A percentile compares a stretch with the other conserved stretches of the same genome.
Conservation (phyloP, 2,113 vertebrate genomes). For the Mungos mungo region DNA sequence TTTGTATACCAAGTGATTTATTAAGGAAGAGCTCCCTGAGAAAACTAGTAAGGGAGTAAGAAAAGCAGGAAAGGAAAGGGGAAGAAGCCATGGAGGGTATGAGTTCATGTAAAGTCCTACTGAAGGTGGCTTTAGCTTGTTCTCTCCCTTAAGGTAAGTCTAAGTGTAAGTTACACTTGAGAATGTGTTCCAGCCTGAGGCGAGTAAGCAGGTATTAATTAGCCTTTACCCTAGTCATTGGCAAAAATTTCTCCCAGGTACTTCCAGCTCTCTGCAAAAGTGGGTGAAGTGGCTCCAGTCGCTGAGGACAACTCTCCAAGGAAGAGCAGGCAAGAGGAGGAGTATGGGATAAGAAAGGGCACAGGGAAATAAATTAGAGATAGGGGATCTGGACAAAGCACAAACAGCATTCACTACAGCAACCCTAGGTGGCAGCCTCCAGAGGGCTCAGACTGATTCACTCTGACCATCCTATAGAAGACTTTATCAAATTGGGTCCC, state of each 20-base stretch:
- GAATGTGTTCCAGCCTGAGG: neutral
- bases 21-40: neutral
- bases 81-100: neutral
- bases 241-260: neutral
- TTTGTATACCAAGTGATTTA: neutral
- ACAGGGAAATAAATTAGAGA: neutral
- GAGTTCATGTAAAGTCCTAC: neutral
- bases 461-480: neutral
- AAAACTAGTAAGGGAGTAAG: neutral
- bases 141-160: neutral
- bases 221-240: neutral
- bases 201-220: neutral
- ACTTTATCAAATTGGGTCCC: neutral
- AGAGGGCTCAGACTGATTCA: neutral
- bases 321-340: rapidly evolving
- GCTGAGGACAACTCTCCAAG: neutral
- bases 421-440: neutral
- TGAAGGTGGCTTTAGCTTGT: neutral
- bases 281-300: neutral
- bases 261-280: neutral
- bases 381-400: neutral
- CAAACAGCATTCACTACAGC: too few relatives aligned
- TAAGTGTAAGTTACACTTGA: neutral
- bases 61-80: neutral
- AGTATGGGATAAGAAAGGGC: neutral